Evolutionary conservation across 2,113 vertebrate species (phyloP).

Genomic region (Casuarius casuarius): DNA sequence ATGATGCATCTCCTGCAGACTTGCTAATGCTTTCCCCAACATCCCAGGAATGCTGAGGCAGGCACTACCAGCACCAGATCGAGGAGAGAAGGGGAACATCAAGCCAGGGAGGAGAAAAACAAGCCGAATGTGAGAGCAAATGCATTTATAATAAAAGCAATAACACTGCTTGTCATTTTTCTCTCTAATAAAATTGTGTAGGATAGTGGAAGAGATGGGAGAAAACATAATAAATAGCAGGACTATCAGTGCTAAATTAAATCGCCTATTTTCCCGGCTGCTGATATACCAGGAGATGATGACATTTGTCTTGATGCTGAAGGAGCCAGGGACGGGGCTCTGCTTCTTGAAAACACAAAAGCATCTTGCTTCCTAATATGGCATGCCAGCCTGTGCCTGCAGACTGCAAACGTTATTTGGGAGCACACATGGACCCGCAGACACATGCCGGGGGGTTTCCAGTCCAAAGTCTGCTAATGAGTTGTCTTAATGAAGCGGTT

Average conservation of each 20-base stretch:
- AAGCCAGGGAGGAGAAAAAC: constrained; percentile 2
- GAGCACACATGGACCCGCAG: neutral
- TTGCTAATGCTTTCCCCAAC: neutral
- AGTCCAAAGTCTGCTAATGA: neutral
- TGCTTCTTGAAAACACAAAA: neutral
- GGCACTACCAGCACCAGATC: neutral
- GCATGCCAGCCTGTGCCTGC: neutral
- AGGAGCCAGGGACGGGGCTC: neutral
- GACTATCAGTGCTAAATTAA: constrained; percentile 64
- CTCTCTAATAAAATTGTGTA: constrained; percentile 71
- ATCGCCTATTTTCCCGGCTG: constrained; percentile 34
- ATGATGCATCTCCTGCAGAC: neutral
- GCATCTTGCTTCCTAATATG: neutral
- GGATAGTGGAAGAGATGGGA: constrained; percentile 46
- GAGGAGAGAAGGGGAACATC: neutral
- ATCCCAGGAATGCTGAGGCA: constrained; percentile 58
- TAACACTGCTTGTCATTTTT: constrained; percentile 66
- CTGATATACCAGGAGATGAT: constrained; percentile 40
- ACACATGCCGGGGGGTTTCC: neutral
- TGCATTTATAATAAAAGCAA: constrained; percentile 79
- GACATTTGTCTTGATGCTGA: neutral
- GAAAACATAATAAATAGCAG: constrained; percentile 64
- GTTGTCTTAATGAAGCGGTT: neutral
- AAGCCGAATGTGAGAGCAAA: neutral
- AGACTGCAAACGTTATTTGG: neutral